These are phyloP conservation scores for Mastigias papua DNA, from an alignment of 30 jellyfish, hydroid and myxozoan genomes.

Conservation along the genomic window DNA sequence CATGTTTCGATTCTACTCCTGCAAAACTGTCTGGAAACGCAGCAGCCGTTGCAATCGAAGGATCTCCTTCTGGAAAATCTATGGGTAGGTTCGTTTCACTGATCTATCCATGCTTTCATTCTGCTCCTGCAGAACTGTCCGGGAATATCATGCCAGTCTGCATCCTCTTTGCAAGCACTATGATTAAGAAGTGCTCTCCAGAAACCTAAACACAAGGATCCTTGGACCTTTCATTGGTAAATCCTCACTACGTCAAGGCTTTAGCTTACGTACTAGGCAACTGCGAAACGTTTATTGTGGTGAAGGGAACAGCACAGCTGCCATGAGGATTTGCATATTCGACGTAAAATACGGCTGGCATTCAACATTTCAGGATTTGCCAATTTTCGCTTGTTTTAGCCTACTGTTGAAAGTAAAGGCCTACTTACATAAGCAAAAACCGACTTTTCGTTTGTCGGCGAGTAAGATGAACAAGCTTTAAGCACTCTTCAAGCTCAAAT, in stretches of 20 bases:
- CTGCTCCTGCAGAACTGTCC: not conserved
- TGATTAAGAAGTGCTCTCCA: not conserved
- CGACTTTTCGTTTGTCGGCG: conserved; percentile 3
- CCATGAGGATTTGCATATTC: not conserved
- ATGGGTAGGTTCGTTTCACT: too few relatives aligned
- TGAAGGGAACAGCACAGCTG: conserved; percentile 40
- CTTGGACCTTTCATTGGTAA: not conserved
- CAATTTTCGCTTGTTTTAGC: not conserved
- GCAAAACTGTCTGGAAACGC: not conserved
- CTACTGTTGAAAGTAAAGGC: not conserved
- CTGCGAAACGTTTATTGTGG: conserved; percentile 42
- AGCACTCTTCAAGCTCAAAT: too few relatives aligned
- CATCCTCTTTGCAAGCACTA: conserved; percentile 16
- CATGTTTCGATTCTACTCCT: not conserved
- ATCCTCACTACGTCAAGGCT: conserved; percentile 45
- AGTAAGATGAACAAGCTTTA: too few relatives aligned
- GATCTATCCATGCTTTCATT: conserved; percentile 6
- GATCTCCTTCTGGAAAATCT: too few relatives aligned
- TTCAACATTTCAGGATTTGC: not conserved
- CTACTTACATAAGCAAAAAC: not conserved
- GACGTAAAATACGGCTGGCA: not conserved
- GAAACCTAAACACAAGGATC: not conserved
- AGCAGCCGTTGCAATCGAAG: too few relatives aligned
- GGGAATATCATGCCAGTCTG: not conserved
- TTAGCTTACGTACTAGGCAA: conserved; percentile 55